Base-by-base conservation (phyloP, 1,140 invertebrate species). In the Orchestia grillus region DNA sequence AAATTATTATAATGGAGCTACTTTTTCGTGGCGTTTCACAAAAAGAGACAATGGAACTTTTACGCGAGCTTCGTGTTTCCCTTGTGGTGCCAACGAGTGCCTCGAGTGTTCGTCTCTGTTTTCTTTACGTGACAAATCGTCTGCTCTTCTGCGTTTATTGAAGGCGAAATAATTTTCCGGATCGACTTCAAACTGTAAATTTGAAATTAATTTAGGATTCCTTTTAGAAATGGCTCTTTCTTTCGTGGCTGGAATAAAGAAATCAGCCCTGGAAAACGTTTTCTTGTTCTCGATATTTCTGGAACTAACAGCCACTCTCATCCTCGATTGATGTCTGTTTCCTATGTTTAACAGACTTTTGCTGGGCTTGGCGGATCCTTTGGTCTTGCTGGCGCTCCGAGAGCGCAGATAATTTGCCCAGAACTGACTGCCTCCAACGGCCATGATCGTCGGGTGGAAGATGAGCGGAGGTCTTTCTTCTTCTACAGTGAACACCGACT, bases 221-320 rank as follows among this genome's bases (percentile, higher is more conserved):
- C 88, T 41, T 44, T 90, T 90, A 41, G 42, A 41, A 44, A 90
- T 42, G 3, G 43, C 41, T 16, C 88, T 90, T 3, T 90, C 88
- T 90, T 90, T 90, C 43, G 88, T 42, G 15, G n/a, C 44, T 45
- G 92, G 92, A 45, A 94, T 94, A 40, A 45, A 94, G 40, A 44
- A 94, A n/a, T 94, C 92, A 6, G 92, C 43, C 44, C 44, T 94
- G 11, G 43, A 44, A 94, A 94, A 94, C 36, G 45, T 94, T 44
- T 44, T 44, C 44, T 45, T 11, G 23, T 15, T 45, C 47, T 94
- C 44, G 8, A 40, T n/a, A 19, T 44, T 8, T 45, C 44, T n/a
- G 44, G 44, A 44, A 45, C 11, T 19, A 45, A 94, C 0, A 47
- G 44, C 44, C 6, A 0, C 16, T 41, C 19, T 3, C 44, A 11